Conservation (phyloP, 2,888 invertebrate genomes). For the Ormyrus thymus region DNA sequence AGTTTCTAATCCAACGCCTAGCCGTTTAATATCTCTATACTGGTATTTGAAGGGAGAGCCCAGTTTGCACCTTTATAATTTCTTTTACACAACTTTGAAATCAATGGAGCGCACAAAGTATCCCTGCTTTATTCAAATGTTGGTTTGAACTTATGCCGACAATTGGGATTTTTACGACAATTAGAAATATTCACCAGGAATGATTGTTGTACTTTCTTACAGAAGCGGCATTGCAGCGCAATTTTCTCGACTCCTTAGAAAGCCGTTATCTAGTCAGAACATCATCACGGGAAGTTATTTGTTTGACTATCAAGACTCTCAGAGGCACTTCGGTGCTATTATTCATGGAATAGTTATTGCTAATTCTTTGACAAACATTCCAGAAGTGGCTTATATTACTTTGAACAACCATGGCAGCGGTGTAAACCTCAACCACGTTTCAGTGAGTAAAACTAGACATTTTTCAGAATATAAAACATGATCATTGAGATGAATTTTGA, state of each 20-base stretch:
- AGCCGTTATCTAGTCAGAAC: slow-evolving; percentile 77
- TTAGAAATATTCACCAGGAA: neutral
- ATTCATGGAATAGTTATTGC: slow-evolving; percentile 80
- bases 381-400: slow-evolving; percentile 79
- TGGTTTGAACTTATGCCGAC: slow-evolving; percentile 66
- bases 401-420: slow-evolving; percentile 78
- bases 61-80: slow-evolving; percentile 81
- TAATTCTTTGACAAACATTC: slow-evolving; percentile 81
- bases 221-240: slow-evolving; percentile 78
- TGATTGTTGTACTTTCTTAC: slow-evolving; percentile 17
- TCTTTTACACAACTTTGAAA: slow-evolving; percentile 83
- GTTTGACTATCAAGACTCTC: slow-evolving; percentile 81
- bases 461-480: too few species aligned
- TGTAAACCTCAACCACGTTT: slow-evolving; percentile 78
- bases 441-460: slow-evolving; percentile 73
- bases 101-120: slow-evolving; percentile 82
- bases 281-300: slow-evolving; percentile 85
- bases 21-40: slow-evolving; percentile 82
- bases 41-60: slow-evolving; percentile 81
- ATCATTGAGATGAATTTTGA: too few species aligned
- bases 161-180: neutral
- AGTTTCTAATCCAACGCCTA: slow-evolving; percentile 80
- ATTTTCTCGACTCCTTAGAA: slow-evolving; percentile 79
- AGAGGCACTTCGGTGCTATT: slow-evolving; percentile 79
- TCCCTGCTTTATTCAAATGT: slow-evolving; percentile 82